phyloP scores from a whole-genome alignment of 2,888 invertebrate genomes.

The Drosophila leonis region DNA sequence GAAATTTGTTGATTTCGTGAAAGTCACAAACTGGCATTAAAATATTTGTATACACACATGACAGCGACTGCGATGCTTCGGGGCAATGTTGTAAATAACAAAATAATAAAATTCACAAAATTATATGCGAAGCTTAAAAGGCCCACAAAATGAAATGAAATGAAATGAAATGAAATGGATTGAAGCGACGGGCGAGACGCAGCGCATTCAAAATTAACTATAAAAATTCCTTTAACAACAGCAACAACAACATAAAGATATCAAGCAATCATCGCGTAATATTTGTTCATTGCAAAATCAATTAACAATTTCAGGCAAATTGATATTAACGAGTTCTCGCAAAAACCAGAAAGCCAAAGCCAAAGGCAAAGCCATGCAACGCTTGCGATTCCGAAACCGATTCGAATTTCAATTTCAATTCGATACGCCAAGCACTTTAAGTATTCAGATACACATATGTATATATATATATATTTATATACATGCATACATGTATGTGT shows the following conservation, averaged over 20 bases:
- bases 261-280: constrained; percentile 73
- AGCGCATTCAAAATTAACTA: constrained; percentile 40
- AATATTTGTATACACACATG: constrained; percentile 55
- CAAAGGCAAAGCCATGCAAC: constrained; percentile 41
- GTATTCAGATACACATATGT: constrained; percentile 22
- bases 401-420: constrained; percentile 44
- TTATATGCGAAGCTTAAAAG: constrained; percentile 62
- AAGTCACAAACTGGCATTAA: constrained; percentile 66
- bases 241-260: constrained; percentile 26
- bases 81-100: constrained; percentile 67
- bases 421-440: constrained; percentile 42
- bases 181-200: constrained; percentile 4
- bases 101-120: constrained; percentile 69
- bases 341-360: constrained; percentile 50
- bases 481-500: constrained; percentile 1
- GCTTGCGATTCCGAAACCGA: constrained; percentile 44
- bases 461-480: constrained; percentile 3
- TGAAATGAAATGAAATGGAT: constrained; percentile 7
- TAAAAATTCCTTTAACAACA: constrained; percentile 36
- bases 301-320: constrained; percentile 82
- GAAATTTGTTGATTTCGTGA: constrained; percentile 69
- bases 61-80: constrained; percentile 15
- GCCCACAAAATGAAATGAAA: constrained; percentile 47
- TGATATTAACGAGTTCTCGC: constrained; percentile 82
- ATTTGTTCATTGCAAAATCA: constrained; percentile 83